phyloP scores from a whole-genome alignment of 2,888 invertebrate genomes.

The Pimpla rufipes region DNA sequence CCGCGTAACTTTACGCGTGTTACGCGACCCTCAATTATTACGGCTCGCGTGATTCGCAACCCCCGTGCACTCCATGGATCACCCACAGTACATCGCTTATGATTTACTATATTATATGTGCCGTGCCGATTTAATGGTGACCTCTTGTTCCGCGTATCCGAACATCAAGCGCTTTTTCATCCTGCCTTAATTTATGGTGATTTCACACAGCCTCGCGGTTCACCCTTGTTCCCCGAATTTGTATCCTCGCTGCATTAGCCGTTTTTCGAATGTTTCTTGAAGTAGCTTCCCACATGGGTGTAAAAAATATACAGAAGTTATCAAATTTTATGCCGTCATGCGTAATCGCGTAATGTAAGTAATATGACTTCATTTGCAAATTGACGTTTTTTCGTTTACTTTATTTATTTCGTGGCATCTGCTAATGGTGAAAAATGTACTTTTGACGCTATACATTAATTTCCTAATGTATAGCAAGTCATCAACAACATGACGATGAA shows the following conservation, averaged over 20 bases:
- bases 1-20: conserved; percentile 19
- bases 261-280: background rate
- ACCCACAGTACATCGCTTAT: background rate
- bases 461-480: too few species aligned
- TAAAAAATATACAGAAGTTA: too few species aligned
- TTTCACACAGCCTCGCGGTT: conserved; percentile 2
- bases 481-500: too few species aligned
- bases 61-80: conserved; percentile 2
- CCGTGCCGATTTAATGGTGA: conserved; percentile 5
- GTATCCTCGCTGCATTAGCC: too few species aligned
- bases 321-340: too few species aligned
- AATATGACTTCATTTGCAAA: too few species aligned
- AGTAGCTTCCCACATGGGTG: background rate
- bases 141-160: background rate
- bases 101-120: background rate
- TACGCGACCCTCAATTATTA: conserved; percentile 36
- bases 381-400: too few species aligned
- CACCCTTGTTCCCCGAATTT: background rate
- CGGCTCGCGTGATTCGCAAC: conserved; percentile 50
- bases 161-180: conserved; percentile 25
- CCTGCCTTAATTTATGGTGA: background rate
- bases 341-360: too few species aligned
- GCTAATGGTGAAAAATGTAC: too few species aligned
- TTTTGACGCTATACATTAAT: too few species aligned
- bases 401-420: too few species aligned